phyloP scores from a whole-genome alignment of 2,888 invertebrate genomes.

The Caenorhabditis zanzibari region DNA sequence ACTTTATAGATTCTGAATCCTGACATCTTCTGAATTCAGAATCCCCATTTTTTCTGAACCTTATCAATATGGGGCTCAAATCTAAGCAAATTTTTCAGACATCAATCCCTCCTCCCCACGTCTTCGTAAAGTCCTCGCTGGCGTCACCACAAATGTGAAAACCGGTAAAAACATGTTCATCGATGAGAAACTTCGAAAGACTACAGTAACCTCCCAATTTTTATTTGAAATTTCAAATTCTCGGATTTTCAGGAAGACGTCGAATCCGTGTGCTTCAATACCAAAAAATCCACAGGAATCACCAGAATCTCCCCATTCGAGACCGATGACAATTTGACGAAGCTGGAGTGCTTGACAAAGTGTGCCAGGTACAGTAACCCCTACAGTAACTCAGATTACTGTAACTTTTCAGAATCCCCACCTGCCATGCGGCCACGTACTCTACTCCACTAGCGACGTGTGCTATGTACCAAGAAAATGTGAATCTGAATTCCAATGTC shows the following conservation, averaged over 20 bases:
- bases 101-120: not conserved
- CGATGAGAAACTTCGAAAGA: slow-evolving; percentile 33
- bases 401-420: not conserved
- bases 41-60: not conserved
- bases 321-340: slow-evolving; percentile 46
- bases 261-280: slow-evolving; percentile 55
- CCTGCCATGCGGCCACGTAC: slow-evolving; percentile 35
- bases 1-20: not conserved
- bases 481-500: not conserved
- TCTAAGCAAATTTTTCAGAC: slow-evolving; percentile 18
- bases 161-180: not conserved
- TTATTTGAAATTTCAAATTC: not conserved
- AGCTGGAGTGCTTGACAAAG: slow-evolving; percentile 52
- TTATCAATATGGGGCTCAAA: slow-evolving; percentile 2
- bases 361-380: slow-evolving; percentile 46
- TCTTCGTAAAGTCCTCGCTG: slow-evolving; percentile 43
- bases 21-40: not conserved
- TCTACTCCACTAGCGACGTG: slow-evolving; percentile 43
- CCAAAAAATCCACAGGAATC: slow-evolving; percentile 42
- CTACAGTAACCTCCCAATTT: slow-evolving; percentile 46
- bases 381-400: not conserved
- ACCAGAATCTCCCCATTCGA: slow-evolving; percentile 35
- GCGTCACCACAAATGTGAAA: slow-evolving; percentile 44
- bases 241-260: slow-evolving; percentile 53
- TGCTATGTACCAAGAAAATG: slow-evolving; percentile 26